Evolutionary conservation across 1,140 invertebrate species (phyloP), one percentile per base, ranked within the genome.

Genomic region (Elysia chlorotica): DNA sequence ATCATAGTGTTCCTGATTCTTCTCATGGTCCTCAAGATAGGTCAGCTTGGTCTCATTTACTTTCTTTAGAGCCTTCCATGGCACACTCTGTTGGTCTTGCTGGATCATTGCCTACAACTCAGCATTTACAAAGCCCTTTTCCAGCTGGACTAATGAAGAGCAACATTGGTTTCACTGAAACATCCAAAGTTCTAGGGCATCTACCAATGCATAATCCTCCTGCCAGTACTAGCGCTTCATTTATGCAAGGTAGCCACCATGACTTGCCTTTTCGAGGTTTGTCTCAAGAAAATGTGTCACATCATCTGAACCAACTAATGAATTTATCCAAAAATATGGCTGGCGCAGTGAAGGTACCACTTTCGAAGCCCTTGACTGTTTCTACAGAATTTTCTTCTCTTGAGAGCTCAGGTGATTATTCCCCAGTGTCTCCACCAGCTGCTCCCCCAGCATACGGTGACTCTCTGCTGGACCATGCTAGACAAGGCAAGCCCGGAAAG

Each of bases 351-450:
- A 68, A 56, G 5, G 25, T 37, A 3, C 1, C 63, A 37, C 33
- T 23, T 31, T 25, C 56, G 10, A 1, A 69, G 30, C 23, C 67
- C 23, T 28, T 69, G 41, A 33, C 53, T 23, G 37, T 69, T 14
- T 33, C 31, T 19, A 69, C 30, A 28, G 56, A 69, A 25, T 31
- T 69, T 17, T 28, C 53, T 1, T 37, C 56, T 3, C 33, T 69
- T 14, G 53, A 69, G 37, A 38, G 53, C 21, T 68, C 65, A 19
- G 67, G 67, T 6, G 54, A 38, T 41, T 71, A 71, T 63, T 71
- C 69, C 25, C 69, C 69, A 10, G 69, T 71, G 17, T 71, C 69
- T 62, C 69, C 69, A n/a, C 57, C 59, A 30, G 38, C 69, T 5
- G 10, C 57, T n/a, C n/a, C n/a, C n/a, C n/a, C n/a, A n/a, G n/a